Conservation (phyloP, 2,888 invertebrate species). For the Hartigia nigra region DNA sequence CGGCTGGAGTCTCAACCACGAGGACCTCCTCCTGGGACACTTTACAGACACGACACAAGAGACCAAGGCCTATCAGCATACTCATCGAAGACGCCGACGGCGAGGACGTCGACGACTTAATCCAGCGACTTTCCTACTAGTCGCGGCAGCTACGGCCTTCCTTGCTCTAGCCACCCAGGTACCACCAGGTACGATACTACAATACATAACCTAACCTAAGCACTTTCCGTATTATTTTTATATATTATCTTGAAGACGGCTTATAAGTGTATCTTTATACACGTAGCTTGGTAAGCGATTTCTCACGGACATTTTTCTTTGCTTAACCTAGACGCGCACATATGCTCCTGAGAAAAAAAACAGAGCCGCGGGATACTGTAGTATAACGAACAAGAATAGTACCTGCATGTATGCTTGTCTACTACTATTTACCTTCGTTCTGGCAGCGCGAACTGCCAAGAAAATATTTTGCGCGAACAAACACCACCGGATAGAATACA, state of each 20-base stretch:
- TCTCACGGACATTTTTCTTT: neutral
- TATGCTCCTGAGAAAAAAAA: neutral
- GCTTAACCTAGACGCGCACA: neutral
- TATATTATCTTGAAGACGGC: neutral
- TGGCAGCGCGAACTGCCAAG: constrained; percentile 7
- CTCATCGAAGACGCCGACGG: constrained; percentile 2
- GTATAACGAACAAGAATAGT: constrained; percentile 11
- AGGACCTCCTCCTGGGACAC: constrained; percentile 5
- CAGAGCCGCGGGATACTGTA: neutral
- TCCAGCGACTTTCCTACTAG: constrained; percentile 31
- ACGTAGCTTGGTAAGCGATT: neutral
- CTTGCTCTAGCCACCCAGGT: constrained; percentile 46
- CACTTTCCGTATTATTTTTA: neutral
- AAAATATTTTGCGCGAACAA: constrained; percentile 4
- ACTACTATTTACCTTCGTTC: neutral
- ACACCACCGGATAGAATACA: neutral
- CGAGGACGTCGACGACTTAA: neutral
- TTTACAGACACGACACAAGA: neutral
- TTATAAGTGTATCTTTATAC: neutral
- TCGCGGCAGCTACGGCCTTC: constrained; percentile 53
- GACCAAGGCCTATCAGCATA: neutral
- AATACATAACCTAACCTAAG: neutral
- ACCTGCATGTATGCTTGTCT: constrained; percentile 4
- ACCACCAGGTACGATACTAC: constrained; percentile 47
- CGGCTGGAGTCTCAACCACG: neutral